Percentiles rank a stretch among this genome's conserved stretches.
phyloP scores from a whole-genome alignment of 1,140 invertebrate genomes.

The Lucilia cuprina region DNA sequence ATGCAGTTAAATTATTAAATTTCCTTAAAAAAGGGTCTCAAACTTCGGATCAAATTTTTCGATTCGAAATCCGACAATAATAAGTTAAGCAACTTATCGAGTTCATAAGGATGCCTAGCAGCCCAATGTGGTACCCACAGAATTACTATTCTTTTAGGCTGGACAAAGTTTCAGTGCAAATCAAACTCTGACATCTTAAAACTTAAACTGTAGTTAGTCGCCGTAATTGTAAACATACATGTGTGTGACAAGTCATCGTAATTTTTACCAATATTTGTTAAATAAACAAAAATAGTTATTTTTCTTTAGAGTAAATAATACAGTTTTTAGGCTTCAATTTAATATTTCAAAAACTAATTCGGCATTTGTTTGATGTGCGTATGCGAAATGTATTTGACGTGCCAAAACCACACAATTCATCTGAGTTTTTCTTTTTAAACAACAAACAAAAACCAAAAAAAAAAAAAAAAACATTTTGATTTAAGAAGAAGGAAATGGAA shows the following conservation, averaged over 20 bases:
- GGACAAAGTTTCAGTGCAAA: too few relatives aligned
- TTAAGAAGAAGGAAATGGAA: background rate
- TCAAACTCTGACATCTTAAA: too few relatives aligned
- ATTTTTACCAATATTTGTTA: constrained; percentile 2
- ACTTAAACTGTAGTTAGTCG: too few relatives aligned
- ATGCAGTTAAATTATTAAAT: too few relatives aligned
- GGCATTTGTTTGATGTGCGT: background rate
- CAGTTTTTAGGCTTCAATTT: background rate
- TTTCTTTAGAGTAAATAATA: background rate
- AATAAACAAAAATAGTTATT: background rate
- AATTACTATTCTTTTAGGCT: too few relatives aligned
- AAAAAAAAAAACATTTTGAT: background rate
- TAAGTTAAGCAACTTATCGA: too few relatives aligned
- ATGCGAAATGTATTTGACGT: background rate
- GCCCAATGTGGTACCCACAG: too few relatives aligned
- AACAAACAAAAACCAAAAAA: background rate
- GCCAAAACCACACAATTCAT: constrained; percentile 10
- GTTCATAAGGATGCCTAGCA: too few relatives aligned
- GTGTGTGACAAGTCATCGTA: constrained; percentile 35
- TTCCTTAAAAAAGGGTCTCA: too few relatives aligned
- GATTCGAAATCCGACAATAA: too few relatives aligned
- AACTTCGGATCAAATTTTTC: too few relatives aligned
- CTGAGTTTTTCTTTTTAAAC: background rate
- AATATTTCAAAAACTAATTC: background rate
- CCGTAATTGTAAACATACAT: background rate